Base-by-base conservation (phyloP, 2,797 vertebrate genomes). In the Gymnopithys bicolor region DNA sequence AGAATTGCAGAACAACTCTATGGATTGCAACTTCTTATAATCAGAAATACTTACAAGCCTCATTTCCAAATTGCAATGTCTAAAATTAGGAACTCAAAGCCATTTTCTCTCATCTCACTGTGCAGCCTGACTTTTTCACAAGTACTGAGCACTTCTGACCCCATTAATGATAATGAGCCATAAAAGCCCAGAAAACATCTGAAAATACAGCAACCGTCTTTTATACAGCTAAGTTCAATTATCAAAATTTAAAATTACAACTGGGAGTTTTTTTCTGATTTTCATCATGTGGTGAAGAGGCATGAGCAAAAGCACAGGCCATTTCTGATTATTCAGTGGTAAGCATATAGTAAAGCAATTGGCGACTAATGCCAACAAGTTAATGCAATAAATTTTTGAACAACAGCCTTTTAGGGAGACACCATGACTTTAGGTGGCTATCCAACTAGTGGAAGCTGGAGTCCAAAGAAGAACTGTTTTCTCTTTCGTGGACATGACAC, bases 41-140 rank as follows among this genome's bases (percentile, higher is more conserved):
- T 79, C 41, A 85, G 35, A 87, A 93, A n/a, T 41, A 82, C 51
- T 79, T 81, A 73, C 12, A 63, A 23, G 16, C 55, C 66, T 3
- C 10, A 6, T 74, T 67, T 95, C 75, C 77, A 89, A 90, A 85
- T 77, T 64, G 24, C 5, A 43, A 6, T 43, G 8, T 55, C 58
- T 87, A 84, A 91, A 89, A 70, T 84, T 77, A 90, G 60, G 80
- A 84, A 82, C 39, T 41, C 53, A 13, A 69, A 83, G 14, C n/a
- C 49, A 30, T 84, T 66, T 78, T 78, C 19, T 71, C 18, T 81
- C 58, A 75, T 71, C 24, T 89, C 35, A 53, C 27, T 67, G 13
- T 13, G 23, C 9, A 43, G 58, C 19, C 37, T 84, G 60, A 77
- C 33, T 88, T 91, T 39, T 81, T 78, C 43, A 75, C 0, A 4